These are phyloP conservation scores for Sisor rabdophorus DNA, from an alignment of 2,113 vertebrate genomes.

Conservation along the genomic window DNA sequence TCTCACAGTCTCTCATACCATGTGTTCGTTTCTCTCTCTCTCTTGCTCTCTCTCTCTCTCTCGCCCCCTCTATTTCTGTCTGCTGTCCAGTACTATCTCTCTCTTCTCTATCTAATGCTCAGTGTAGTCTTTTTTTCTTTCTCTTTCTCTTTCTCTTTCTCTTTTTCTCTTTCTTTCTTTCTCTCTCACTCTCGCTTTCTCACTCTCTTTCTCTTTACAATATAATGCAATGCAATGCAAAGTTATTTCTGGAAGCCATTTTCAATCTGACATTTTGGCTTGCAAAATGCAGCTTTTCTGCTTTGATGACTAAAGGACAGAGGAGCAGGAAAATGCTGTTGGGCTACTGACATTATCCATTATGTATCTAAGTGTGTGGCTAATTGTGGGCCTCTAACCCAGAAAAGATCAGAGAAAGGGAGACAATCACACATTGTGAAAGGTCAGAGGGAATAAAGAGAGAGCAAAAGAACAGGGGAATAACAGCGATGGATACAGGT, in stretches of 20 bases:
- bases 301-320: not conserved
- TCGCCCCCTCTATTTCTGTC: too few relatives aligned
- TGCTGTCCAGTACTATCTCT: too few relatives aligned
- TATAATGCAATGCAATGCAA: not conserved
- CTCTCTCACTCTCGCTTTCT: not conserved
- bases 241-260: slow-evolving; percentile 9
- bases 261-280: slow-evolving; percentile 12
- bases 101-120: too few relatives aligned
- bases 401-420: slow-evolving; percentile 11
- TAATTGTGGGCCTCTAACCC: slow-evolving; percentile 3
- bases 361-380: slow-evolving; percentile 16
- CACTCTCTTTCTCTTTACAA: not conserved
- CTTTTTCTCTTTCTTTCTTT: not conserved
- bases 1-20: too few relatives aligned
- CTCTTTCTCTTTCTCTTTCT: too few relatives aligned
- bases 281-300: slow-evolving; percentile 5
- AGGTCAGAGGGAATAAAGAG: slow-evolving; percentile 25
- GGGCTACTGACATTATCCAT: slow-evolving; percentile 15
- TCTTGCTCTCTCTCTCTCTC: too few relatives aligned
- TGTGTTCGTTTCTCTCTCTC: too few relatives aligned
- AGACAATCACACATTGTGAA: slow-evolving; percentile 26
- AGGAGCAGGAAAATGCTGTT: not conserved
- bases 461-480: slow-evolving; percentile 1
- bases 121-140: too few relatives aligned
- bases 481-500: slow-evolving; percentile 3